Conservation (phyloP, 2,797 vertebrate species). For the Lacerta viridis region DNA sequence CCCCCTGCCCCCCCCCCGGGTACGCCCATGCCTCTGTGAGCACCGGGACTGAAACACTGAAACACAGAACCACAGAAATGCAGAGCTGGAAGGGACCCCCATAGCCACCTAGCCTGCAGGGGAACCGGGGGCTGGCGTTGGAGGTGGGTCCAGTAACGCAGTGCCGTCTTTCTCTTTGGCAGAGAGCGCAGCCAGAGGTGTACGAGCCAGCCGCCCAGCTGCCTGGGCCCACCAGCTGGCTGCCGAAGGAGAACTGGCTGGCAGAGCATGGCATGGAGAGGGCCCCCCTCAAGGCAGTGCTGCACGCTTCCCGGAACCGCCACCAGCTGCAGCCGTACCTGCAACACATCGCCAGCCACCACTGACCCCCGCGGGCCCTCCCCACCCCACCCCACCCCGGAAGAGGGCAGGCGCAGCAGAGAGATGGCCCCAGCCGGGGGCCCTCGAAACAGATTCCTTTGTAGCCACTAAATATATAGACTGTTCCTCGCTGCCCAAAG, state of each 20-base stretch:
- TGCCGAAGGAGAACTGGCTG: conserved; percentile 53
- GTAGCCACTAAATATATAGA: conserved; percentile 38
- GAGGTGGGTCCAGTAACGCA: neutral
- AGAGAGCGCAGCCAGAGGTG: conserved; percentile 37
- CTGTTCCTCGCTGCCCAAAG: conserved; percentile 23
- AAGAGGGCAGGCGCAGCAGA: neutral
- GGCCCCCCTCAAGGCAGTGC: neutral
- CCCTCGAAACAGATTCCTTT: conserved; percentile 13
- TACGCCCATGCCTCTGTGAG: no score
- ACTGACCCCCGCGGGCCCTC: conserved; percentile 41
- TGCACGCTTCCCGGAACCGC: conserved; percentile 34
- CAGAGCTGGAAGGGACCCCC: no score
- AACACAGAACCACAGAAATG: no score
- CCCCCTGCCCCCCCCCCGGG: no score
- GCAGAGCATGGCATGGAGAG: conserved; percentile 38
- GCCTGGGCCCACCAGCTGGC: conserved; percentile 54
- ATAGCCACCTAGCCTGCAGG: neutral
- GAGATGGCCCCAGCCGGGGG: neutral
- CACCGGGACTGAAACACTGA: no score
- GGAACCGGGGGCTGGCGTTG: no score
- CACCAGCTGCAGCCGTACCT: conserved; percentile 52
- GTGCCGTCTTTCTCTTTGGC: neutral
- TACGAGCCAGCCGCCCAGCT: conserved; percentile 37
- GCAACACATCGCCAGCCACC: conserved; percentile 67
- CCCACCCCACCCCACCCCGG: neutral